Evolutionary conservation across 2,113 vertebrate species (phyloP).

Genomic region (Ploceus nigricollis): DNA sequence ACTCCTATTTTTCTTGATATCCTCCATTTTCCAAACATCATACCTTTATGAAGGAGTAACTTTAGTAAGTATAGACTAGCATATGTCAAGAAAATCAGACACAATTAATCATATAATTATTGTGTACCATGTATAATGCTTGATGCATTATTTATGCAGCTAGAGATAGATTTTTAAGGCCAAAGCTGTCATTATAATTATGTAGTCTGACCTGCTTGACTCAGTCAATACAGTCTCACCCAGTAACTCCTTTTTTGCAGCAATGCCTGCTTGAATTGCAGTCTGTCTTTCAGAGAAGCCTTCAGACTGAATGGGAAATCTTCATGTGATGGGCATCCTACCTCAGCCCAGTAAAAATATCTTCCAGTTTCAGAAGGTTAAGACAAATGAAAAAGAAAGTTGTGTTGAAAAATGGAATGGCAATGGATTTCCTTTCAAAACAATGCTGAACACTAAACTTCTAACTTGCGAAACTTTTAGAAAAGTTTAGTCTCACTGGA

Average conservation of each 20-base stretch:
- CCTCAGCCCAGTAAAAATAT: background rate
- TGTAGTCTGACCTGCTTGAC: background rate
- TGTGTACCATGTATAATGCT: background rate
- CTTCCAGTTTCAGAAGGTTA: background rate
- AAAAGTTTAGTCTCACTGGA: background rate
- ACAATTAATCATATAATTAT: background rate
- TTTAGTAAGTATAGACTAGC: background rate
- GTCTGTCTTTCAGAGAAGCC: background rate
- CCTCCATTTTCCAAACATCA: background rate
- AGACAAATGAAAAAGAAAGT: background rate
- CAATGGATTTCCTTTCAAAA: background rate
- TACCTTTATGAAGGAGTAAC: background rate
- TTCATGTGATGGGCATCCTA: background rate
- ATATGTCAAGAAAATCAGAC: background rate
- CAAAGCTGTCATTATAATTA: background rate
- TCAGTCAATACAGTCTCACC: background rate
- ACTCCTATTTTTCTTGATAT: background rate
- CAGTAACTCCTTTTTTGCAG: background rate
- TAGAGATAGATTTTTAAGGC: background rate
- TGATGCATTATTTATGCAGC: background rate
- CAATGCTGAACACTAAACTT: background rate
- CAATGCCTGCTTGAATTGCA: background rate
- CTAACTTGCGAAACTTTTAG: background rate
- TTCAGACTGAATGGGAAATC: background rate
- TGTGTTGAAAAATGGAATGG: background rate